Evolutionary conservation across 2,797 vertebrate genomes (phyloP), one percentile per base, ranked within the genome.

Genomic region (Rhinella marina): DNA sequence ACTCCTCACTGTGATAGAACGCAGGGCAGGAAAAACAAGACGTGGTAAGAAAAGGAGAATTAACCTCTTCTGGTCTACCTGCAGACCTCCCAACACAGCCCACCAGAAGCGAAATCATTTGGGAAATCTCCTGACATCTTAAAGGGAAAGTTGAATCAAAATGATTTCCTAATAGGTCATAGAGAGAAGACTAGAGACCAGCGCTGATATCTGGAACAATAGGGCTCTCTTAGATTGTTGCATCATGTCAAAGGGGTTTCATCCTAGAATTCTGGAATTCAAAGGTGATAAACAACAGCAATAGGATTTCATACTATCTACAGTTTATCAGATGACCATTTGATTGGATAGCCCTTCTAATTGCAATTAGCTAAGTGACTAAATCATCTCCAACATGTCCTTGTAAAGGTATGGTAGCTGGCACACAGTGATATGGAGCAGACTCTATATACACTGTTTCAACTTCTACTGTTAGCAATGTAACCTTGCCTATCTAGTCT

Each of bases 1-100:
- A 81, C 77, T 66, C 17, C 64, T 59, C 61, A 29, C 23, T 78
- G 41, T 64, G 79, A 64, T 32, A 68, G 62, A 68, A 59, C 27
- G 62, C 17, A 66, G 62, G 14, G 75, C 62, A 79, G 62, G n/a
- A 70, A 81, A 54, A 66, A 64, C 32, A 25, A 78, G 52, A 64
- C 23, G 16, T 4, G 17, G n/a, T 9, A 56, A 70, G 25, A 59
- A 81, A 48, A 50, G 50, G 32, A 73, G 29, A 17, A 17, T 84
- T 73, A 61, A 84, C 82, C 68, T 57, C 32, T 84, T 75, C 21
- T 75, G 57, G 29, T 81, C 57, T 14, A 5, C 50, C 21, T 0
- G 8, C 27, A 11, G 56, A 29, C 17, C 56, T 61, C 57, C 27
- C 56, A 57, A n/a, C 19, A 48, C 17, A 23, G 57, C 27, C 27